Evolutionary conservation across 2,888 invertebrate genomes (phyloP).

Genomic region (Caenorhabditis sinica): DNA sequence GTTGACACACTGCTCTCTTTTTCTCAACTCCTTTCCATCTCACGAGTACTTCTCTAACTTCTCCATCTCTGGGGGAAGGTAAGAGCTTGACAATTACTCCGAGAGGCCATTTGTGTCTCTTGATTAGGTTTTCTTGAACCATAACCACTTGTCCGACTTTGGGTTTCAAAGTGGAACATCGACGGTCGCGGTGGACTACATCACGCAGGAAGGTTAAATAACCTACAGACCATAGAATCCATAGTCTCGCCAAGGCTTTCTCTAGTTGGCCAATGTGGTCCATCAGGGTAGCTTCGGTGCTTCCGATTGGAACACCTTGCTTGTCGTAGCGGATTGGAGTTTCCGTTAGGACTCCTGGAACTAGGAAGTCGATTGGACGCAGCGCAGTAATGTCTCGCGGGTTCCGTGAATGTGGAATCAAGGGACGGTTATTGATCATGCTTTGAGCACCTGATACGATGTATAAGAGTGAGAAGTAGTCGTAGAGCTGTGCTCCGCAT

Average conservation of each 20-base stretch:
- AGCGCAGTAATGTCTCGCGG: not conserved
- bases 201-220: not conserved
- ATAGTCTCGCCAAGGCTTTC: not conserved
- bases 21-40: not conserved
- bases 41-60: not conserved
- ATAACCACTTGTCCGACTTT: not conserved
- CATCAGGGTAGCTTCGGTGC: not conserved
- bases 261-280: not conserved
- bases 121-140: not conserved
- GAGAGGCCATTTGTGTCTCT: not conserved
- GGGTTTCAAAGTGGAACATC: not conserved
- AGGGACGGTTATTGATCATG: constrained; percentile 1
- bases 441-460: not conserved
- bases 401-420: not conserved
- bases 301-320: too few relatives aligned
- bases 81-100: not conserved
- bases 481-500: not conserved
- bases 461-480: not conserved
- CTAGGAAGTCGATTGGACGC: too few relatives aligned
- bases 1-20: not conserved
- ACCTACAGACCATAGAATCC: not conserved
- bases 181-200: not conserved
- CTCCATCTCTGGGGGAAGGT: not conserved
- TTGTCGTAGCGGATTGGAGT: too few relatives aligned
- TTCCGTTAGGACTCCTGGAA: too few relatives aligned